Conservation (phyloP, 2,888 invertebrate species). For the Torymus aiolomorphi region DNA sequence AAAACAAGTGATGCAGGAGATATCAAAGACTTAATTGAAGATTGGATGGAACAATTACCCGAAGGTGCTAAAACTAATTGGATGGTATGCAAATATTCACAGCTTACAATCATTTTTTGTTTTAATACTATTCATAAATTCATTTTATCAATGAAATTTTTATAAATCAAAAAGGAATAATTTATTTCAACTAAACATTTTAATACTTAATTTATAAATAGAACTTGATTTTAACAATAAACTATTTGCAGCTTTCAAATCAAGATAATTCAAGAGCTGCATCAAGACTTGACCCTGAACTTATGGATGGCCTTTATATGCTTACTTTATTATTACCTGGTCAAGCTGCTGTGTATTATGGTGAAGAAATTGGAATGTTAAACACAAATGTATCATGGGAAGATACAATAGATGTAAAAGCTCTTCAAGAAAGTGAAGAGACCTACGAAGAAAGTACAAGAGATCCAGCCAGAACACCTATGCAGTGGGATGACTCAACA, state of each 20-base stretch:
- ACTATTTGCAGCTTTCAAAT: slow-evolving; percentile 67
- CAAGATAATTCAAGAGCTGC: slow-evolving; percentile 67
- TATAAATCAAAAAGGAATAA: no score
- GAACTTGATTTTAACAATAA: neutral
- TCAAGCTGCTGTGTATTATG: slow-evolving; percentile 78
- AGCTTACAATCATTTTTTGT: neutral
- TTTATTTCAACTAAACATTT: no score
- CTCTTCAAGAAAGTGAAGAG: slow-evolving; percentile 52
- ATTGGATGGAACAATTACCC: slow-evolving; percentile 67
- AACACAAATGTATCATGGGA: slow-evolving; percentile 59
- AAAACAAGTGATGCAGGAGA: slow-evolving; percentile 62
- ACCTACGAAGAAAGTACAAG: slow-evolving; percentile 61
- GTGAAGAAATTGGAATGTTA: slow-evolving; percentile 69
- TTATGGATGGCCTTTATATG: slow-evolving; percentile 76
- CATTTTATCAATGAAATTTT: no score
- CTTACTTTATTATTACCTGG: slow-evolving; percentile 78
- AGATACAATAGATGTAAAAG: slow-evolving; percentile 66
- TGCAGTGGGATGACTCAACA: slow-evolving; percentile 71
- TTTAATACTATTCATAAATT: no score
- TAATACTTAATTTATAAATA: no score
- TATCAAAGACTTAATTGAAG: slow-evolving; percentile 63
- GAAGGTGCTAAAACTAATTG: slow-evolving; percentile 69
- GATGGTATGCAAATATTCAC: slow-evolving; percentile 64
- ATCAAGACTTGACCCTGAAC: slow-evolving; percentile 64
- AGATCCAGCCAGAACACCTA: slow-evolving; percentile 70